Evolutionary conservation across 2,797 vertebrate genomes (phyloP), one percentile per base, ranked within the genome.

Genomic region (Prunella strophiata): DNA sequence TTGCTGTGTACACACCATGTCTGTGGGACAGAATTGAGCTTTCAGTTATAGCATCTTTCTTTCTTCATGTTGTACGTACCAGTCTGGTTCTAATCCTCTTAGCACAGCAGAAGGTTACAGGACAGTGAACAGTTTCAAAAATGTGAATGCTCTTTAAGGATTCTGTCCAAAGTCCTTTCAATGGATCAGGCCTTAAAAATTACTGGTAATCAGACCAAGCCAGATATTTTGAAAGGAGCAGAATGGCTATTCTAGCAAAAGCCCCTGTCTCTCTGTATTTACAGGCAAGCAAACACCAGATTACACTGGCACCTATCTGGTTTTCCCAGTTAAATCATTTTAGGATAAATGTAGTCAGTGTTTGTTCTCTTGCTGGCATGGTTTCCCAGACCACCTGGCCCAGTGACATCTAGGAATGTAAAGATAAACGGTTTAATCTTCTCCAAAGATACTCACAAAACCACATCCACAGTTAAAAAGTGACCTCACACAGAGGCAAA

Each of bases 41-140:
- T 95, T 94, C 93, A 94, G 52, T 93, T 93, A 71, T 12, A 91
- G 80, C 83, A 59, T 93, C 91, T 85, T 93, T 84, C 70, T 92
- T 68, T 94, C 77, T 94, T 79, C 77, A 32, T 76, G 63, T 80
- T 94, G 83, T 94, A 96, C 52, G 13, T 90, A 84, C 71, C 62
- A 77, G 81, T 57, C 74, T 12, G 10, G 50, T 67, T 96, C 91
- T 95, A 94, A 96, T 92, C 90, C 88, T 91, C 79, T 91, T 85
- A 94, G 85, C 93, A 77, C 71, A 96, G 78, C 91, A 94, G 94
- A 96, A 97, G 57, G 77, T 93, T 94, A 58, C 67, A 74, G 77
- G 94, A 91, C 59, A 57, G 58, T 65, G 84, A 96, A 88, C 6
- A 19, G 79, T 76, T 94, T 86, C 1, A 29, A 86, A 95, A 96